Evolutionary conservation across 2,113 vertebrate species (phyloP).

Genomic region (Stomatorhinus ivindoensis): DNA sequence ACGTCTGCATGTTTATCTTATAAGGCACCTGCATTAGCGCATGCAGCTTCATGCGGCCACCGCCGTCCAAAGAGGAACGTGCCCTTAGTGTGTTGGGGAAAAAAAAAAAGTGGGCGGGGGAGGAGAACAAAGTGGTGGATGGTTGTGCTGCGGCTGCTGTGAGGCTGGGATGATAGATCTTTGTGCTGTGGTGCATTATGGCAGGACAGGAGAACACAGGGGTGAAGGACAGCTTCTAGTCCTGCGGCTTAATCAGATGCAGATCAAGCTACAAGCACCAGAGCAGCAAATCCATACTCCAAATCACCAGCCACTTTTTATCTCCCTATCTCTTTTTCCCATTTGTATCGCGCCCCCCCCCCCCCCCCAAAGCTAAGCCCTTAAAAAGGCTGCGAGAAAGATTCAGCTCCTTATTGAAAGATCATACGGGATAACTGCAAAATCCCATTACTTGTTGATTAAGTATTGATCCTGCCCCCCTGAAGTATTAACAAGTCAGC

Average conservation of each 20-base stretch:
- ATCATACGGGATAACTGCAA: constrained; percentile 95
- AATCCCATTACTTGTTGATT: constrained; percentile 99
- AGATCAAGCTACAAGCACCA: constrained; percentile 82
- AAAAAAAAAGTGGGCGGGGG: constrained; percentile 29
- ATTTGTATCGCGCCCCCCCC: constrained; percentile 30
- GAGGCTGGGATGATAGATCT: constrained; percentile 57
- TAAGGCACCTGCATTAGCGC: neutral
- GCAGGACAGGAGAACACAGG: constrained; percentile 72
- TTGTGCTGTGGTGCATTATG: constrained; percentile 59
- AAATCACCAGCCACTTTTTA: constrained; percentile 26
- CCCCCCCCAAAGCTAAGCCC: constrained; percentile 48
- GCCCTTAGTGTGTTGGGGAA: neutral
- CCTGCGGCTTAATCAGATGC: constrained; percentile 73
- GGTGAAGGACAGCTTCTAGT: constrained; percentile 93
- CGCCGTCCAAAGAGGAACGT: neutral
- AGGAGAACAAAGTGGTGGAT: constrained; percentile 55
- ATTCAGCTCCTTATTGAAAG: constrained; percentile 87
- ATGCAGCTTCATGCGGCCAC: neutral
- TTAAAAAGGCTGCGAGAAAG: constrained; percentile 58
- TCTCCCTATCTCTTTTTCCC: constrained; percentile 33
- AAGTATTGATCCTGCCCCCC: constrained; percentile 91
- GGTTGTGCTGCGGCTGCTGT: constrained; percentile 8
- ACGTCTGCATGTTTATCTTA: neutral
- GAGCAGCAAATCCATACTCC: constrained; percentile 82
- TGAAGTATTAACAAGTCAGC: constrained; percentile 92